Evolutionary conservation across 2,888 invertebrate genomes (phyloP).

Genomic region (Dendrolimus houi): DNA sequence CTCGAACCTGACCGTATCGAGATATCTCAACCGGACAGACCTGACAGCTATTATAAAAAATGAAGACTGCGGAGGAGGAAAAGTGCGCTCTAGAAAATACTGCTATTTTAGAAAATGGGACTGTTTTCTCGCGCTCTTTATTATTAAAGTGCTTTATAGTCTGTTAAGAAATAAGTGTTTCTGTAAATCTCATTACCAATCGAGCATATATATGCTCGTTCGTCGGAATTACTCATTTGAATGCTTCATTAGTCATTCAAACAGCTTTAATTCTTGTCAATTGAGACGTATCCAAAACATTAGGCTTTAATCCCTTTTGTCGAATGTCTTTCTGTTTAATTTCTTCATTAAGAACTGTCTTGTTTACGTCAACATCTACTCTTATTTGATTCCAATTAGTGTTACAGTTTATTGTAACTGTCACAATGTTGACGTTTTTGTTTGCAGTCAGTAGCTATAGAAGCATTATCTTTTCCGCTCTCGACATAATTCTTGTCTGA

Average conservation of each 20-base stretch:
- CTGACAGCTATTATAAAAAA: constrained; percentile 51
- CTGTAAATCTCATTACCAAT: constrained; percentile 25
- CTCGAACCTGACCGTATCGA: constrained; percentile 68
- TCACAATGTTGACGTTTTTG: neutral
- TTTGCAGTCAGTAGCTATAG: constrained; percentile 23
- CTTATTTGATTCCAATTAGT: constrained; percentile 9
- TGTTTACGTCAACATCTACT: constrained; percentile 13
- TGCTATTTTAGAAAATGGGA: constrained; percentile 26
- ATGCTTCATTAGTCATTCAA: constrained; percentile 62
- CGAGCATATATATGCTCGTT: constrained; percentile 28
- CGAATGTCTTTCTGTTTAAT: constrained; percentile 14
- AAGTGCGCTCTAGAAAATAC: constrained; percentile 42
- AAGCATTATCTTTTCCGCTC: constrained; percentile 32
- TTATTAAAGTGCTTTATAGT: constrained; percentile 4
- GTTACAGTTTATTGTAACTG: neutral
- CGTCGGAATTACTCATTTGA: constrained; percentile 63
- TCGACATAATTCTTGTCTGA: constrained; percentile 63
- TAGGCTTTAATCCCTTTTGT: constrained; percentile 24
- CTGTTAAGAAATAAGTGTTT: constrained; percentile 6
- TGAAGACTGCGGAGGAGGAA: constrained; percentile 34
- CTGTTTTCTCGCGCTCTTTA: constrained; percentile 6
- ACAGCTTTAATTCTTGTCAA: constrained; percentile 51
- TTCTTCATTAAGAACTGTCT: constrained; percentile 11
- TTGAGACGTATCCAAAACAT: constrained; percentile 61
- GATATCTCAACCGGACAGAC: constrained; percentile 70